These are phyloP conservation scores for Saturnia pavonia DNA, from an alignment of 2,888 invertebrate genomes.

Conservation along the genomic window DNA sequence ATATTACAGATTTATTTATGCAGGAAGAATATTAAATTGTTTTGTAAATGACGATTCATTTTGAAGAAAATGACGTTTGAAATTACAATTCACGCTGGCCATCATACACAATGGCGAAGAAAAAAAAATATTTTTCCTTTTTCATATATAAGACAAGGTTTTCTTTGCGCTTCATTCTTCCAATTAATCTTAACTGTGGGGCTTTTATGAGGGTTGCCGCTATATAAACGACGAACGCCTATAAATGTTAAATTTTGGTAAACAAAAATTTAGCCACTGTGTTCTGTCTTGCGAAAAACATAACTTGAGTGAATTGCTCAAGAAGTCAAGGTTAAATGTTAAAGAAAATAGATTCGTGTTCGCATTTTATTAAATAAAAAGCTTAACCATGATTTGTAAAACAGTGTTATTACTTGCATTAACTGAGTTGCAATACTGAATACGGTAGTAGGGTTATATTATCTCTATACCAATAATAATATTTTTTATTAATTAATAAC, in stretches of 20 bases:
- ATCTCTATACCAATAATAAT: no score
- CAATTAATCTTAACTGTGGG: constrained; percentile 42
- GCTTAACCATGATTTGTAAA: no score
- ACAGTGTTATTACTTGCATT: not conserved
- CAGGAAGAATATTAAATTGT: constrained; percentile 2
- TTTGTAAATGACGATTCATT: not conserved
- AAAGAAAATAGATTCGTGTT: not conserved
- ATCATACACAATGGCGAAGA: constrained; percentile 12
- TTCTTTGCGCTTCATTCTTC: constrained; percentile 27
- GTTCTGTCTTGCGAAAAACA: not conserved
- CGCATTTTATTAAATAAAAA: not conserved
- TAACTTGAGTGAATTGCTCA: not conserved
- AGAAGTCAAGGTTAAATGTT: not conserved
- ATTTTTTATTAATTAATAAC: no score
- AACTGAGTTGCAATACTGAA: no score
- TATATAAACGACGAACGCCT: constrained; percentile 7
- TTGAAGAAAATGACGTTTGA: not conserved
- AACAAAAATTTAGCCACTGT: constrained; percentile 8
- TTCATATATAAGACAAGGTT: constrained; percentile 35
- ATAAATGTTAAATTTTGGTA: constrained; percentile 14
- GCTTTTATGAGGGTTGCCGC: constrained; percentile 13
- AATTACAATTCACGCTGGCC: constrained; percentile 10
- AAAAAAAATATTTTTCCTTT: constrained; percentile 20
- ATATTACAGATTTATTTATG: not conserved
- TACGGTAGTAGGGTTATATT: no score